Evolutionary conservation across 2,797 vertebrate genomes (phyloP).

Genomic region (Hypotaenidia philippensis): DNA sequence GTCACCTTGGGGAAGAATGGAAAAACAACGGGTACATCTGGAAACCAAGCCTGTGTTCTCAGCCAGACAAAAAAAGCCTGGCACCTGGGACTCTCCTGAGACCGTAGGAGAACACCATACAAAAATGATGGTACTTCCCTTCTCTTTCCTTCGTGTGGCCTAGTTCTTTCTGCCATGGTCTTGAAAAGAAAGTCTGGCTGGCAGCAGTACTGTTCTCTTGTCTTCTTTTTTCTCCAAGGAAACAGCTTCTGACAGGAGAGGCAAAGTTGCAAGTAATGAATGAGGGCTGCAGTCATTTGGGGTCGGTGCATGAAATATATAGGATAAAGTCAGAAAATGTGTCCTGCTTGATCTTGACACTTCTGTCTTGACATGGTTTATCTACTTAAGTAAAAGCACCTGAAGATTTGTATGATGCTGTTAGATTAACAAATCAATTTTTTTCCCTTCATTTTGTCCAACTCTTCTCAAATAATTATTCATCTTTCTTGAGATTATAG

Average conservation of each 20-base stretch:
- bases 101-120: not conserved
- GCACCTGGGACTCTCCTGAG: not conserved
- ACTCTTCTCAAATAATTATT: slow-evolving; percentile 59
- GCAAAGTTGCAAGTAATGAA: not conserved
- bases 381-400: slow-evolving; percentile 48
- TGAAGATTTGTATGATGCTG: slow-evolving; percentile 45
- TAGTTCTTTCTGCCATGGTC: not conserved
- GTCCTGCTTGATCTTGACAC: not conserved
- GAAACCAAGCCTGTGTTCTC: not conserved
- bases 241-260: not conserved
- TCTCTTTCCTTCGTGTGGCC: not conserved
- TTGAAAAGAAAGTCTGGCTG: slow-evolving; percentile 34
- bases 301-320: not conserved
- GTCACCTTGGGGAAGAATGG: not conserved
- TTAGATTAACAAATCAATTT: slow-evolving; percentile 40
- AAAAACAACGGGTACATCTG: not conserved
- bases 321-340: not conserved
- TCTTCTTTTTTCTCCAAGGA: not conserved
- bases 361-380: not conserved
- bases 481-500: slow-evolving; percentile 28
- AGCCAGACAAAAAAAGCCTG: not conserved
- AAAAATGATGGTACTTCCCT: not conserved
- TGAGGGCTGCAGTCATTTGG: not conserved
- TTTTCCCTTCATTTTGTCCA: slow-evolving; percentile 43
- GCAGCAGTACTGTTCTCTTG: not conserved